Conservation (phyloP, 2,113 vertebrate species). For the Cololabis saira region DNA sequence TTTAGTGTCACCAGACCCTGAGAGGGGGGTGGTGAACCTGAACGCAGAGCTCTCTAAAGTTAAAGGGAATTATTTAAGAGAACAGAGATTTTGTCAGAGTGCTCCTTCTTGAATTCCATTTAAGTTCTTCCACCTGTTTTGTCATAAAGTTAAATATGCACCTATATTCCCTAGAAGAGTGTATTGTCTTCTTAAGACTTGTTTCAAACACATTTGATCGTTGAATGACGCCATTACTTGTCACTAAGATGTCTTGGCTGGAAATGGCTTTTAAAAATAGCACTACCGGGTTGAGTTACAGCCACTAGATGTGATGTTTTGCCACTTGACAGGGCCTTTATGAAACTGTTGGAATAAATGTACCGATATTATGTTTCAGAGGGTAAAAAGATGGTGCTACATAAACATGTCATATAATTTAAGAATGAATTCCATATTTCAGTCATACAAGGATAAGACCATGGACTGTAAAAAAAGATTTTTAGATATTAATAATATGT, state of each 20-base stretch:
- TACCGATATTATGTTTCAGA: constrained; percentile 2
- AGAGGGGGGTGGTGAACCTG: constrained; percentile 55
- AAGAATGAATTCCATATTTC: too few relatives aligned
- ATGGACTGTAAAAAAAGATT: background rate
- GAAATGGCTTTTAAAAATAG: constrained; percentile 83
- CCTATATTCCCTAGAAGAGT: constrained; percentile 18
- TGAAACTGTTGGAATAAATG: constrained; percentile 43
- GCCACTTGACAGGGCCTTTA: constrained; percentile 66
- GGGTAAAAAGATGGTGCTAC: background rate
- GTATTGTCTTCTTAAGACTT: constrained; percentile 46
- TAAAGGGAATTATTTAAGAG: constrained; percentile 42
- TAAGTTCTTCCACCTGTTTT: constrained; percentile 10
- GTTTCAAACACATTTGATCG: constrained; percentile 59
- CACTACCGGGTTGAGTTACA: constrained; percentile 79
- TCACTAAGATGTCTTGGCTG: constrained; percentile 81
- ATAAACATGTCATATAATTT: background rate
- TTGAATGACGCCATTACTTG: constrained; percentile 64
- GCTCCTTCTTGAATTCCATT: background rate
- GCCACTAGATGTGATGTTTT: constrained; percentile 75
- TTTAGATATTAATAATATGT: background rate
- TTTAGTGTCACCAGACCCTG: constrained; percentile 71
- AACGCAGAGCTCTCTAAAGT: constrained; percentile 26
- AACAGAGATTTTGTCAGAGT: constrained; percentile 19
- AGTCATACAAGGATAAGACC: background rate
- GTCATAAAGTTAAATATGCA: constrained; percentile 13